Conservation (phyloP, 2,888 invertebrate species). For the Rhagonycha lutea region DNA sequence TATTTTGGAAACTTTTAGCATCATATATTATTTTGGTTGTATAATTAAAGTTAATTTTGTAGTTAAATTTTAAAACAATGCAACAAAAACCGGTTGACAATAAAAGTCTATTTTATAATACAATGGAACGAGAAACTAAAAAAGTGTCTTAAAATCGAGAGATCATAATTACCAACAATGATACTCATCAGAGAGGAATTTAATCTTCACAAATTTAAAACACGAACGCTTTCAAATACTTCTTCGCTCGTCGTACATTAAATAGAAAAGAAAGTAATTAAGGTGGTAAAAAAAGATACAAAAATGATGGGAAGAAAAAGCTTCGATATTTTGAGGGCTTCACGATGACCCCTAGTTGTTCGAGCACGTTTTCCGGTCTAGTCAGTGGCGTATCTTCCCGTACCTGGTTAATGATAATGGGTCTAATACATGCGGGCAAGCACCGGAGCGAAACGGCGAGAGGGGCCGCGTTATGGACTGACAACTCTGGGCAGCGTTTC, state of each 20-base stretch:
- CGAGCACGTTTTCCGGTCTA: constrained; percentile 32
- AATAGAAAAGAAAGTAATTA: constrained; percentile 8
- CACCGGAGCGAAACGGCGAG: constrained; percentile 38
- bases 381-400: constrained; percentile 39
- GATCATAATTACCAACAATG: neutral
- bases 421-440: constrained; percentile 33
- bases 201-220: neutral
- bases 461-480: constrained; percentile 45
- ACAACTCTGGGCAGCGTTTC: constrained; percentile 46
- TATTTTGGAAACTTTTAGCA: neutral
- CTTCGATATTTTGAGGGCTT: constrained; percentile 8
- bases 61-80: neutral
- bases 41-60: neutral
- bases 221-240: neutral
- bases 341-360: constrained; percentile 23
- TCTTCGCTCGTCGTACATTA: too few relatives aligned
- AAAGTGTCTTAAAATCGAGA: neutral
- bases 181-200: neutral
- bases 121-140: neutral
- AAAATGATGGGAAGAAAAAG: constrained; percentile 29
- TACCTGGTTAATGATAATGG: constrained; percentile 36
- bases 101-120: neutral
- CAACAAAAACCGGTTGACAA: neutral
- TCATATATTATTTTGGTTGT: neutral
- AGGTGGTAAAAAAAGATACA: constrained; percentile 22